phyloP scores from a whole-genome alignment of 2,888 invertebrate species.

The Andrena marginata region DNA sequence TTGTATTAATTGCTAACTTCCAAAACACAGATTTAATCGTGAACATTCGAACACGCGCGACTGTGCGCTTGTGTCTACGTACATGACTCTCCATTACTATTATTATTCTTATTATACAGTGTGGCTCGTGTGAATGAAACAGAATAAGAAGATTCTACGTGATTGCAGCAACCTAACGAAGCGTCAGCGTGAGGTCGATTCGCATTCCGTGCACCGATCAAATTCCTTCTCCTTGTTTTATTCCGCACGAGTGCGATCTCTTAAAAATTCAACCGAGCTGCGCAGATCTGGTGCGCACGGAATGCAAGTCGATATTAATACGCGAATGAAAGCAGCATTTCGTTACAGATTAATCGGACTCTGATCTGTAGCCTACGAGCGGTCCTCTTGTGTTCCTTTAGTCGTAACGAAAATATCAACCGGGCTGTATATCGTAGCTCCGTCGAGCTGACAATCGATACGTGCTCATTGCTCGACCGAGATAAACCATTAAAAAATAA shows the following conservation, averaged over 20 bases:
- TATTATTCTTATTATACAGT: slow-evolving; percentile 17
- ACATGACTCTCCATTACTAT: not conserved
- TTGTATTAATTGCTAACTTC: slow-evolving; percentile 12
- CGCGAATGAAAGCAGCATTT: slow-evolving; percentile 77
- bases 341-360: slow-evolving; percentile 76
- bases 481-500: slow-evolving; percentile 72
- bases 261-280: not conserved
- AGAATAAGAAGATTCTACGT: slow-evolving; percentile 56
- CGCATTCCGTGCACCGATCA: slow-evolving; percentile 61
- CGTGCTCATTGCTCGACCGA: slow-evolving; percentile 76
- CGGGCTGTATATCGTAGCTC: slow-evolving; percentile 82
- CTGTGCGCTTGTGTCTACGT: slow-evolving; percentile 1
- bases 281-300: slow-evolving; percentile 27
- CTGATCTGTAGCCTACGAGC: slow-evolving; percentile 71
- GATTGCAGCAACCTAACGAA: slow-evolving; percentile 80
- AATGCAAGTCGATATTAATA: slow-evolving; percentile 73
- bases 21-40: slow-evolving; percentile 28
- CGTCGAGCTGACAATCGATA: slow-evolving; percentile 78
- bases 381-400: slow-evolving; percentile 45
- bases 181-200: slow-evolving; percentile 77
- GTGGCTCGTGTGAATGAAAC: slow-evolving; percentile 50
- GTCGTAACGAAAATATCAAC: slow-evolving; percentile 60
- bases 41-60: slow-evolving; percentile 7
- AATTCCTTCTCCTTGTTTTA: not conserved
- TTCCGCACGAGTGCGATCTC: not conserved